These are phyloP conservation scores for Agelaius phoeniceus DNA, from an alignment of 2,113 vertebrate species.

Conservation along the genomic window DNA sequence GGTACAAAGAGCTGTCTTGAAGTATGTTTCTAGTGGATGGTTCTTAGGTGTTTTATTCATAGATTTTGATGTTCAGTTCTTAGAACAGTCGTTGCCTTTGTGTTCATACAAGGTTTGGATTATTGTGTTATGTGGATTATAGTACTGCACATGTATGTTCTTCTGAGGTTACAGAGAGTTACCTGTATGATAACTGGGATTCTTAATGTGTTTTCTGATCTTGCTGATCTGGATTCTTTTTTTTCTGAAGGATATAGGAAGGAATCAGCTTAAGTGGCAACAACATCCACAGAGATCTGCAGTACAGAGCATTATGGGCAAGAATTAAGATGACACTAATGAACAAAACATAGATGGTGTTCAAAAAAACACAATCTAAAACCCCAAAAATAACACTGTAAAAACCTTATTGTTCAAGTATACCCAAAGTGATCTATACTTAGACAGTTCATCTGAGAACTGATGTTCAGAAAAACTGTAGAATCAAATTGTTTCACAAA, in stretches of 20 bases:
- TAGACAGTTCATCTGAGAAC: neutral
- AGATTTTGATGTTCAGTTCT: neutral
- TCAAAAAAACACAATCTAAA: neutral
- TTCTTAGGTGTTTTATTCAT: neutral
- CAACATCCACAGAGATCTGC: neutral
- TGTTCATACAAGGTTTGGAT: neutral
- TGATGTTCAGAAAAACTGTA: neutral
- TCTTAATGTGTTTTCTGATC: neutral
- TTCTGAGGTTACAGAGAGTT: neutral
- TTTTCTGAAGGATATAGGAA: neutral
- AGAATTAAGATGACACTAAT: neutral
- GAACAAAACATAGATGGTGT: neutral
- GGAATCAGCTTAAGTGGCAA: neutral
- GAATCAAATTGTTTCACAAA: neutral
- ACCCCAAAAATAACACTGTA: neutral
- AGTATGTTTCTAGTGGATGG: neutral
- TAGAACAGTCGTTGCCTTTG: neutral
- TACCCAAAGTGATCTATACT: accelerated
- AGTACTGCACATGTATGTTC: neutral
- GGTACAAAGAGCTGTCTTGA: neutral
- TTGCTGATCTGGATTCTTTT: neutral
- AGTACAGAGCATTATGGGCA: neutral
- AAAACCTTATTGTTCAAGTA: neutral
- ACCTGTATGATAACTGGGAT: neutral
- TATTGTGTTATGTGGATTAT: neutral